Percentiles rank a stretch among this genome's conserved stretches.
phyloP scores from a whole-genome alignment of 2,888 invertebrate species.

The Cremastinae sp. region DNA sequence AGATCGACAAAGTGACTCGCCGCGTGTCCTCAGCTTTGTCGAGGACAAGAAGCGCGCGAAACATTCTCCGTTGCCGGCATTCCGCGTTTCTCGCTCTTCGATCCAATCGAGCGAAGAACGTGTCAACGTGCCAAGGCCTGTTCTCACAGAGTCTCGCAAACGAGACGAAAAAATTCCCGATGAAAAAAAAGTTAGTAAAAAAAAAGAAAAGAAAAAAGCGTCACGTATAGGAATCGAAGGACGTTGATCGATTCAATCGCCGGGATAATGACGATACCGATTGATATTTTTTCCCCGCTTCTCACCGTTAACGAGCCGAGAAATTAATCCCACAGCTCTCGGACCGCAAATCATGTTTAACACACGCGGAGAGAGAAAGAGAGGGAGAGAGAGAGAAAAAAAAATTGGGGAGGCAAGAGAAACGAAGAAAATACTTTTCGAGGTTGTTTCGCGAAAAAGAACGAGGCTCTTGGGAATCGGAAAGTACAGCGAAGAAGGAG shows the following conservation, averaged over 20 bases:
- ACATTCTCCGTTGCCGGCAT: conserved; percentile 60
- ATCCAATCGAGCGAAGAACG: conserved; percentile 55
- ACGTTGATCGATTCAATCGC: conserved; percentile 31
- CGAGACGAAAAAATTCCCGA: neutral
- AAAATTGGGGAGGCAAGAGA: conserved; percentile 10
- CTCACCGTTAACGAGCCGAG: conserved; percentile 56
- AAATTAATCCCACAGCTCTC: conserved; percentile 56
- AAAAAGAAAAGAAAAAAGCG: neutral
- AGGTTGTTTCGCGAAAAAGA: conserved; percentile 23
- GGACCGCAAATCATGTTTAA: conserved; percentile 42
- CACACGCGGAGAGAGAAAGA: conserved; percentile 40
- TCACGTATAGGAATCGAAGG: conserved; percentile 1
- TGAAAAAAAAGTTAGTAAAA: neutral
- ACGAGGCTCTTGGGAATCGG: conserved; percentile 56
- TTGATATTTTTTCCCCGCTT: conserved; percentile 14
- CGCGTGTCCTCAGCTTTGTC: conserved; percentile 21
- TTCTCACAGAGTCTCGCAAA: neutral
- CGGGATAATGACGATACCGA: conserved; percentile 27
- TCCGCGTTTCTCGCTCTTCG: conserved; percentile 36
- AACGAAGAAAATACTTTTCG: neutral
- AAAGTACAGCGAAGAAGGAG: conserved; percentile 15
- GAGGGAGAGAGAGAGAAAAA: conserved; percentile 53
- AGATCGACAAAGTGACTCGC: conserved; percentile 47
- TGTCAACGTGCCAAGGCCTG: conserved; percentile 35
- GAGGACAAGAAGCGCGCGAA: conserved; percentile 56